Base-by-base conservation (phyloP, 2,888 invertebrate genomes). In the Zootermopsis nevadensis region DNA sequence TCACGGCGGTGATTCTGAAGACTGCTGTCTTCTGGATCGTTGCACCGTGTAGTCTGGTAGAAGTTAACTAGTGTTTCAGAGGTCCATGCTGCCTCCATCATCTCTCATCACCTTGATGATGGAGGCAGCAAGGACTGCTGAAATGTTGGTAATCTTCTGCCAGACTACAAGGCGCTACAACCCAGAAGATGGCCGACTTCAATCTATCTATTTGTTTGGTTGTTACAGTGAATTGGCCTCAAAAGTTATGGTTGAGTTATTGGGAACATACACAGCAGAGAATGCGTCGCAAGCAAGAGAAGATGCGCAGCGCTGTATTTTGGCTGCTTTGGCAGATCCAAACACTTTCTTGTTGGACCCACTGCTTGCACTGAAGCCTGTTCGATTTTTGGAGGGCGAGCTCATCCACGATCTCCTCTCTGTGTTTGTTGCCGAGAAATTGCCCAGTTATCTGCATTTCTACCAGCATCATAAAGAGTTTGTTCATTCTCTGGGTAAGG, bases 261-360 rank as follows among this genome's bases (percentile, higher is more conserved):
- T 99, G 83, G 97, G 97, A 35, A 99, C 99, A 0, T 99, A 99
- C 90, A 98, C 98, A 35, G 95, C 98, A 85, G 98, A 98, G 88
- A 99, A 99, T 90, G 99, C 99, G 0, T 97, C 97, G 2, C 96
- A 97, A 86, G 99, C 99, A 0, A 93, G 98, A 86, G 98, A 98
- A 89, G 99, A 99, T 91, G 99, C 99, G 2, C 97, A 97, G 88
- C 94, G 96, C 88, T 99, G 99, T 89, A 99, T 99, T 88, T 95
- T 97, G 27, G 96, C 99, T 2, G 98, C 98, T 31, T 91, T 99
- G 83, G 98, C 96, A 12, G 99, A 99, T 90, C 98, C 99, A 24
- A 96, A 95, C 88, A 97, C 98, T 86, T 99, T 98, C 91, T 93
- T 99, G 30, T 91, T 99, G 88, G 99, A 99, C 90, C 99, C 99